A percentile compares a stretch with the other conserved stretches of the same genome.
Evolutionary conservation across 2,888 invertebrate genomes (phyloP).

Genomic region (Muscina levida): DNA sequence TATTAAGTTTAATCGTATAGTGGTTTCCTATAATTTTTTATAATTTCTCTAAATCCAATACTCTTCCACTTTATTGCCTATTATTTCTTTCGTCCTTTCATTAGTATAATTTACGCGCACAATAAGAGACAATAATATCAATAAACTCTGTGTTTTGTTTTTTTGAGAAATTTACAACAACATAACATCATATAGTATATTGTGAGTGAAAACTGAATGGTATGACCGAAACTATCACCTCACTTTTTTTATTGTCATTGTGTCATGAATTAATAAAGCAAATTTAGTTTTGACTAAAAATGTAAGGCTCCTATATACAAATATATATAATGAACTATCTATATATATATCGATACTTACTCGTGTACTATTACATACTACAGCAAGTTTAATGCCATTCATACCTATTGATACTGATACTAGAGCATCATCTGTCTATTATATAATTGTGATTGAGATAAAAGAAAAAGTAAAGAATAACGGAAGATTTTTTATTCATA

Average conservation of each 20-base stretch:
- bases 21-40: too few relatives aligned
- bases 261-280: slow-evolving; percentile 22
- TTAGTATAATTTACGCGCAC: slow-evolving; percentile 18
- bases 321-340: background rate
- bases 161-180: background rate
- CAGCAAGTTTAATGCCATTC: background rate
- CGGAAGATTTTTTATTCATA: slow-evolving; percentile 45
- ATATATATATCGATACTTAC: background rate
- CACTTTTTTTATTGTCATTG: background rate
- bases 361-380: slow-evolving; percentile 5
- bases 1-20: too few relatives aligned
- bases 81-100: background rate
- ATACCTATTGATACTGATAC: slow-evolving; percentile 15
- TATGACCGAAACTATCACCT: too few relatives aligned
- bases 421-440: slow-evolving; percentile 47
- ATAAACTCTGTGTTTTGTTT: background rate
- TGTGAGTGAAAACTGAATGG: too few relatives aligned
- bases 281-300: slow-evolving; percentile 13
- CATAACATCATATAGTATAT: background rate
- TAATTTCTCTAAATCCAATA: too few relatives aligned
- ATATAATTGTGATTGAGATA: slow-evolving; percentile 58
- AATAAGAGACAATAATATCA: slow-evolving; percentile 39
- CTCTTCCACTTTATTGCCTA: too few relatives aligned
- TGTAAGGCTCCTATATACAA: background rate
- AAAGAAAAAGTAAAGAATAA: background rate